phyloP scores from a whole-genome alignment of 2,113 vertebrate genomes.

The Nematolebias whitei region DNA sequence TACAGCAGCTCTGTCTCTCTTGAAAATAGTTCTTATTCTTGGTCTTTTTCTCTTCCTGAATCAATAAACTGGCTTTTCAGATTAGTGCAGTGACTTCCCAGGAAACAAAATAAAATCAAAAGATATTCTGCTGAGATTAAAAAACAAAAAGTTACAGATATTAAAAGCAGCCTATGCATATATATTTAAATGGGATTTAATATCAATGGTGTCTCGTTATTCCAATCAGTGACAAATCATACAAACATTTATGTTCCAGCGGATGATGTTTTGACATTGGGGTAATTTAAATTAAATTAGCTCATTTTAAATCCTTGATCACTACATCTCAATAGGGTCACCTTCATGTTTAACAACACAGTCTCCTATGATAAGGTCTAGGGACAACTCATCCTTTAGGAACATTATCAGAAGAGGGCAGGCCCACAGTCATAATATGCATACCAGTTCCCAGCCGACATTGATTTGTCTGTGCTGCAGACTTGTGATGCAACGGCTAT shows the following conservation, averaged over 20 bases:
- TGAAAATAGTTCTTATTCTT: background rate
- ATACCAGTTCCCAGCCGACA: background rate
- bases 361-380: background rate
- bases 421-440: background rate
- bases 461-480: constrained; percentile 11
- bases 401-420: constrained; percentile 4
- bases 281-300: background rate
- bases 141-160: background rate
- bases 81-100: constrained; percentile 30
- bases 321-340: background rate
- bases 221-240: background rate
- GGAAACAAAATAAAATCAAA: constrained; percentile 11
- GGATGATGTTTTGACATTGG: background rate
- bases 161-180: too few relatives aligned
- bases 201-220: too few relatives aligned
- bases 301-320: constrained; percentile 11
- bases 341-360: constrained; percentile 17
- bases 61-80: constrained; percentile 42
- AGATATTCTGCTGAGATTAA: constrained; percentile 1
- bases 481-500: constrained; percentile 13
- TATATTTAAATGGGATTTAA: background rate
- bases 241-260: background rate
- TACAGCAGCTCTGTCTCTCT: background rate
- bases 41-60: constrained; percentile 9
- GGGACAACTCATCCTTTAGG: background rate